Conservation (phyloP, 2,888 invertebrate genomes). For the Lacanobia oleracea region DNA sequence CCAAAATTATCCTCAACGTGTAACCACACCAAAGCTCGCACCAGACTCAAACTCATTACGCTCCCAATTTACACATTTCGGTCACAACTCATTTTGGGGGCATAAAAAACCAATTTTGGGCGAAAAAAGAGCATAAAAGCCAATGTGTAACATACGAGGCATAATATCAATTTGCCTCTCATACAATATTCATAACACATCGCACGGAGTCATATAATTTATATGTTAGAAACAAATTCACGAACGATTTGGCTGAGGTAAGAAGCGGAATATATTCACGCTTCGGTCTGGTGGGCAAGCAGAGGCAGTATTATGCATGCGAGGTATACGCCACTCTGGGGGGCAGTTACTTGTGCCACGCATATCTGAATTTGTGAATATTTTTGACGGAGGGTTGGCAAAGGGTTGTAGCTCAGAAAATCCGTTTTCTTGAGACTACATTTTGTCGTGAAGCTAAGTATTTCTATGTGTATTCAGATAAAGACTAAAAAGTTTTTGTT, state of each 20-base stretch:
- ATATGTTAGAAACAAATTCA: conserved; percentile 89
- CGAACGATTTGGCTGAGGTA: conserved; percentile 84
- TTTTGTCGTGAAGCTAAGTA: no score
- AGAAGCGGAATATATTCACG: conserved; percentile 74
- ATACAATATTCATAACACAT: conserved; percentile 88
- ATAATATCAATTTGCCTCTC: conserved; percentile 90
- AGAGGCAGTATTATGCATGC: conserved; percentile 84
- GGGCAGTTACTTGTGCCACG: conserved; percentile 86
- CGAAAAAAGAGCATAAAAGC: conserved; percentile 79
- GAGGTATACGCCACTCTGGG: conserved; percentile 85
- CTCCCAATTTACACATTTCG: conserved; percentile 83
- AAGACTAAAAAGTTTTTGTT: no score
- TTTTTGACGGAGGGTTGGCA: conserved; percentile 50
- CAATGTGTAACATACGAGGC: conserved; percentile 84
- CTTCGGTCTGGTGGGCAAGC: conserved; percentile 64
- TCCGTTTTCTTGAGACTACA: neutral
- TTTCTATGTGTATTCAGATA: neutral
- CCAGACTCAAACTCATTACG: conserved; percentile 78
- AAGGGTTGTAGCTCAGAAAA: conserved; percentile 56
- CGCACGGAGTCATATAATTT: conserved; percentile 89
- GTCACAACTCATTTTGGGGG: conserved; percentile 84
- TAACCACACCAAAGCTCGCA: conserved; percentile 1
- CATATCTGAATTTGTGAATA: conserved; percentile 77
- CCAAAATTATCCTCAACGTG: neutral
- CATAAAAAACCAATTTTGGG: conserved; percentile 87